A percentile compares a stretch with the other conserved stretches of the same genome.
Evolutionary conservation across 2,888 invertebrate species (phyloP).

Genomic region (Lepas anatifera): DNA sequence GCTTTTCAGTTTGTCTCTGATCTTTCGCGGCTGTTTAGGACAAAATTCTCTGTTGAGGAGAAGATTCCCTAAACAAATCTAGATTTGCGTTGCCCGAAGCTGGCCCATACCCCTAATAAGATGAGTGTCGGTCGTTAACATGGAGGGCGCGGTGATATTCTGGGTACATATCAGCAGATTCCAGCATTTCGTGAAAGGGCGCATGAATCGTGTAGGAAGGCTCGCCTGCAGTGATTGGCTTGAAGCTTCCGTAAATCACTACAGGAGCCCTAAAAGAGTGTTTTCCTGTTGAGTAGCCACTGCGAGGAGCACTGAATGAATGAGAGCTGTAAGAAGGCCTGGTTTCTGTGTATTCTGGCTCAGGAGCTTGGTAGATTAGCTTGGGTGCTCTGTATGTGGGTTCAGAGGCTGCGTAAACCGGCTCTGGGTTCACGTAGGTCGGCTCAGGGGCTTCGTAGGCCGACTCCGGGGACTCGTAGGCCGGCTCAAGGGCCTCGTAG

Average conservation of each 20-base stretch:
- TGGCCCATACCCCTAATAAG: too few relatives aligned
- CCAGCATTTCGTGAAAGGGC: neutral
- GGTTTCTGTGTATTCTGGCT: neutral
- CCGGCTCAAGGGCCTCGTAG: neutral
- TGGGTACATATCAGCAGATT: neutral
- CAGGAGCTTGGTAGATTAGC: neutral
- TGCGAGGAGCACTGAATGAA: neutral
- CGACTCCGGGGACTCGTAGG: neutral
- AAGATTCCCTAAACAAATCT: too few relatives aligned
- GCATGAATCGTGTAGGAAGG: neutral
- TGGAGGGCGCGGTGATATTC: too few relatives aligned
- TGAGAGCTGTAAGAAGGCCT: neutral
- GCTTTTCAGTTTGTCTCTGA: too few relatives aligned
- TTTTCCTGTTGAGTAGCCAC: neutral
- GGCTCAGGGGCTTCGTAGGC: neutral
- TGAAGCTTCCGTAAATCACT: neutral
- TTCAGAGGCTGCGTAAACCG: neutral
- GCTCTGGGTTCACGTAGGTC: neutral
- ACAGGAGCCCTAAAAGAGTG: neutral
- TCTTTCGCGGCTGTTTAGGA: too few relatives aligned
- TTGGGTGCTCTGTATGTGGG: neutral
- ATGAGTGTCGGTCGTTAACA: too few relatives aligned
- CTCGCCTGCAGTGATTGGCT: neutral
- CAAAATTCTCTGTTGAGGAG: too few relatives aligned
- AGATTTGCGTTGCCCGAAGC: too few relatives aligned